Evolutionary conservation across 2,113 vertebrate genomes (phyloP).

Genomic region (Pangasianodon hypophthalmus): DNA sequence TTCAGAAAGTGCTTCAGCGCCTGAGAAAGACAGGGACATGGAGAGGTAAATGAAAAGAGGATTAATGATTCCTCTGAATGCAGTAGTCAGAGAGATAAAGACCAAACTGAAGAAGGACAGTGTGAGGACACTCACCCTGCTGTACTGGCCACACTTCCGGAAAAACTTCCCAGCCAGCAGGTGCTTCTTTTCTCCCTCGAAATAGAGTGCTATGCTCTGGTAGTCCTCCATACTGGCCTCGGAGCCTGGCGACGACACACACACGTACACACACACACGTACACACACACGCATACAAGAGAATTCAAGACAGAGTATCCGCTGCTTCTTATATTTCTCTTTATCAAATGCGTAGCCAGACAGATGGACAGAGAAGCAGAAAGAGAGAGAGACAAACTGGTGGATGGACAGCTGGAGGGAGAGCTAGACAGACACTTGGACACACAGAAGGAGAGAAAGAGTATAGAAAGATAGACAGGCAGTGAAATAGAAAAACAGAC

Average conservation of each 20-base stretch:
- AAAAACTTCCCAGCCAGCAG: slow-evolving; percentile 95
- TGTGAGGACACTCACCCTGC: slow-evolving; percentile 74
- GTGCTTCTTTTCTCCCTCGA: slow-evolving; percentile 94
- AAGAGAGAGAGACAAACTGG: background rate
- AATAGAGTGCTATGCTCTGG: slow-evolving; percentile 95
- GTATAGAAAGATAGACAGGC: background rate
- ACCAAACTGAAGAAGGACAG: background rate
- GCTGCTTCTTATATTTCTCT: background rate
- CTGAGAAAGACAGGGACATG: slow-evolving; percentile 66
- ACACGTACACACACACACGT: background rate
- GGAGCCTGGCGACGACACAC: slow-evolving; percentile 73
- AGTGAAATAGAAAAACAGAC: background rate
- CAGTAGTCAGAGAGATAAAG: background rate
- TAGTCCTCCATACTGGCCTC: slow-evolving; percentile 89
- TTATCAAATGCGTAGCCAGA: background rate
- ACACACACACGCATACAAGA: background rate
- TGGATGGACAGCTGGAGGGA: background rate
- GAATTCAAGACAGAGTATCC: background rate
- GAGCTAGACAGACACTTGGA: background rate
- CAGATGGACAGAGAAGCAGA: background rate
- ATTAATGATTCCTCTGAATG: slow-evolving; percentile 2
- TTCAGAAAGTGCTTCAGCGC: slow-evolving; percentile 94
- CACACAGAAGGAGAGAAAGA: background rate
- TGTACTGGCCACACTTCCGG: slow-evolving; percentile 90
- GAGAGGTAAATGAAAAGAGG: background rate